phyloP scores from a whole-genome alignment of 2,113 vertebrate genomes.

The Anoura caudifer region DNA sequence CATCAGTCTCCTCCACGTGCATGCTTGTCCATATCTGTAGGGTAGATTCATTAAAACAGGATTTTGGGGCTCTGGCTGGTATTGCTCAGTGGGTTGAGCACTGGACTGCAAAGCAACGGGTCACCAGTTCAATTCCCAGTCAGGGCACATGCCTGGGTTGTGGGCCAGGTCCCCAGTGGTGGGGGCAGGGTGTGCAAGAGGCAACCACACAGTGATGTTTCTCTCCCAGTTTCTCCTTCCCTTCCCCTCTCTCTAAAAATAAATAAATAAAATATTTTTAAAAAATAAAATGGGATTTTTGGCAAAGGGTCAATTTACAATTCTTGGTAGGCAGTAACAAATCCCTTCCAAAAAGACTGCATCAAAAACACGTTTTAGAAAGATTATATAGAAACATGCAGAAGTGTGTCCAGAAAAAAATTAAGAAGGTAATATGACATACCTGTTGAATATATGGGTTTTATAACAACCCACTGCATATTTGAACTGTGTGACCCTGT shows the following conservation, averaged over 20 bases:
- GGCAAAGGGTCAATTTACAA: neutral
- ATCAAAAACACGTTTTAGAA: neutral
- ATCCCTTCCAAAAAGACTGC: neutral
- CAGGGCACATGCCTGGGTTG: too few relatives aligned
- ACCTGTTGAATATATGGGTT: neutral
- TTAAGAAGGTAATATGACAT: neutral
- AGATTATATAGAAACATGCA: neutral
- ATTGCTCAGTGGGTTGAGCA: too few relatives aligned
- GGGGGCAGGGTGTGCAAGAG: too few relatives aligned
- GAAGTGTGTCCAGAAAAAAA: neutral
- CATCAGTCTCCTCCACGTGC: neutral
- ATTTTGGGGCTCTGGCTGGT: neutral
- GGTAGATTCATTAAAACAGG: neutral
- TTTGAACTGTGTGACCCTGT: neutral
- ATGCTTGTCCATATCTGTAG: neutral
- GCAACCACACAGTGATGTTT: too few relatives aligned
- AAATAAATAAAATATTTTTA: too few relatives aligned
- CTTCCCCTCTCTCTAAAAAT: too few relatives aligned
- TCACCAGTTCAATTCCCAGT: too few relatives aligned
- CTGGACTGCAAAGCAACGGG: too few relatives aligned
- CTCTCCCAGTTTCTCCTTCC: too few relatives aligned
- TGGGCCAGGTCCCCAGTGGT: too few relatives aligned
- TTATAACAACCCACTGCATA: neutral
- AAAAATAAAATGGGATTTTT: neutral
- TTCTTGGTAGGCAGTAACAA: neutral